These are phyloP conservation scores for Passer montanus DNA, from an alignment of 2,113 vertebrate genomes.

Conservation along the genomic window DNA sequence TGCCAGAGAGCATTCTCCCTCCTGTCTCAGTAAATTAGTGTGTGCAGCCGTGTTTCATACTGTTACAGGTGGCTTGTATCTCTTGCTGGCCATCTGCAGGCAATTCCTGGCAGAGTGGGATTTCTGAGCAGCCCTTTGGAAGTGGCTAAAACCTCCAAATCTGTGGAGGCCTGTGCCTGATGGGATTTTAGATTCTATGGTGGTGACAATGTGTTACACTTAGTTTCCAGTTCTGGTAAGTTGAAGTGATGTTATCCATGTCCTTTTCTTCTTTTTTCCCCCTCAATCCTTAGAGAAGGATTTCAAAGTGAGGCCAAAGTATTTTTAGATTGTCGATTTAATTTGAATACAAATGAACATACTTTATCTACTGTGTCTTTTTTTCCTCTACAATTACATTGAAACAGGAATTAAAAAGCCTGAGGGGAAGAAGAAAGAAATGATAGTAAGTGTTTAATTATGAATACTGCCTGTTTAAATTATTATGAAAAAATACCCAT, in stretches of 20 bases:
- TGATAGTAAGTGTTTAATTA: constrained; percentile 66
- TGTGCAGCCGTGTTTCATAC: background rate
- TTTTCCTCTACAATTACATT: constrained; percentile 66
- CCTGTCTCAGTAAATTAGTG: background rate
- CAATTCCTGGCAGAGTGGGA: background rate
- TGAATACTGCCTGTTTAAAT: background rate
- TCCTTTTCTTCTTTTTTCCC: background rate
- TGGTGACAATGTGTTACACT: background rate
- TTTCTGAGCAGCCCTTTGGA: background rate
- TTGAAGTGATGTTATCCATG: background rate
- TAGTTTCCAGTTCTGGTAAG: background rate
- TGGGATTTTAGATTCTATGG: background rate
- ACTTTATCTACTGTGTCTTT: background rate
- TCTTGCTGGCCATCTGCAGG: background rate
- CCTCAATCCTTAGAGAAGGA: background rate
- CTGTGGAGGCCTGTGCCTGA: background rate
- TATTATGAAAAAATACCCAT: background rate
- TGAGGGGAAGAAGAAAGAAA: constrained; percentile 67
- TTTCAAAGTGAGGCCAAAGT: background rate
- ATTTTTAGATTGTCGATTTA: background rate
- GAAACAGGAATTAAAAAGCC: constrained; percentile 76
- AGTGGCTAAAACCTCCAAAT: background rate
- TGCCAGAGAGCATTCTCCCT: background rate
- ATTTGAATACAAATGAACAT: background rate
- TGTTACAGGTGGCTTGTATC: background rate